Evolutionary conservation across 2,113 vertebrate species (phyloP).

Genomic region (Prinia subflava): DNA sequence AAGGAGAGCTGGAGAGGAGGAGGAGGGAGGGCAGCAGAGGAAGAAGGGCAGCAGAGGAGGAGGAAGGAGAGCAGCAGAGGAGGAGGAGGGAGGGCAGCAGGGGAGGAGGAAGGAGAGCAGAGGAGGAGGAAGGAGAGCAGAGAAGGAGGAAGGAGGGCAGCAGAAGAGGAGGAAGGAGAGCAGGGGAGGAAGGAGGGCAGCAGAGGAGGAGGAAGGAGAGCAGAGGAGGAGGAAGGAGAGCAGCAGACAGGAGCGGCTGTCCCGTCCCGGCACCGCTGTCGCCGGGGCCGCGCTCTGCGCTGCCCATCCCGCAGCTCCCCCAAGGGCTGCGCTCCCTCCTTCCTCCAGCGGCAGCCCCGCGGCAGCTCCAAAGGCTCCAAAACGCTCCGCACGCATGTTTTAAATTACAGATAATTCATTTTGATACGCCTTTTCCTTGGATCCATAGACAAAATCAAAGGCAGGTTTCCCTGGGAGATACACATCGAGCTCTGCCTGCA

Average conservation of each 20-base stretch:
- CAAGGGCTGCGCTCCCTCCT: neutral
- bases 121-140: neutral
- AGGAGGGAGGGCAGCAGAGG: neutral
- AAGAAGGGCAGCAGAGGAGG: neutral
- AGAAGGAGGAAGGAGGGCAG: neutral
- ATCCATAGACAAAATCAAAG: neutral
- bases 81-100: neutral
- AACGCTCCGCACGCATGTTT: neutral
- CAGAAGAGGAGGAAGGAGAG: neutral
- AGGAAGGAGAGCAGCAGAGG: too few species aligned
- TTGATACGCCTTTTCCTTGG: neutral
- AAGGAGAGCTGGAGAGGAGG: neutral
- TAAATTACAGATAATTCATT: conserved; percentile 18
- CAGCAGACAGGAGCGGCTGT: neutral
- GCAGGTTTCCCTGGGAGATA: conserved; percentile 46
- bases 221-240: neutral
- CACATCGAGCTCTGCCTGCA: neutral
- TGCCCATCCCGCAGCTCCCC: neutral
- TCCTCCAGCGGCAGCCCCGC: neutral
- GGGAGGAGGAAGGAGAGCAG: neutral
- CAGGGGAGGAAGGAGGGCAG: neutral
- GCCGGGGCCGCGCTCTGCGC: neutral
- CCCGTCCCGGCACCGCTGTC: neutral
- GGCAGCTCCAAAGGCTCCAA: neutral
- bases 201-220: neutral